Evolutionary conservation across 2,888 invertebrate genomes (phyloP).

Genomic region (Megamerina dolium): DNA sequence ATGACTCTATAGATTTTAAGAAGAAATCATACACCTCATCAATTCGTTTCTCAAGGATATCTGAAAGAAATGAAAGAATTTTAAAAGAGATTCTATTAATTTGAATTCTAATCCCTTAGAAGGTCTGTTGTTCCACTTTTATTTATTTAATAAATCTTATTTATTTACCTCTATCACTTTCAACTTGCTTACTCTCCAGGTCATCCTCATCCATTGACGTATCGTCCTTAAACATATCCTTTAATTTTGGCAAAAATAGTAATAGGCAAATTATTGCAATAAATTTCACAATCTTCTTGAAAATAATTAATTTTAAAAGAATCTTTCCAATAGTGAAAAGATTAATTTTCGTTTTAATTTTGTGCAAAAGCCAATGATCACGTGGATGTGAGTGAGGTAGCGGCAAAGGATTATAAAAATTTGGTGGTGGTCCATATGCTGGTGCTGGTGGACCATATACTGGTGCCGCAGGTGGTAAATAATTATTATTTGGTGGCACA

Average conservation of each 20-base stretch:
- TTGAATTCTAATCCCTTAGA: no score
- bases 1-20: conserved; percentile 37
- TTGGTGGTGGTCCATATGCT: conserved; percentile 21
- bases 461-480: conserved; percentile 27
- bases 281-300: conserved; percentile 76
- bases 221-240: conserved; percentile 35
- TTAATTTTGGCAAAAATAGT: conserved; percentile 67
- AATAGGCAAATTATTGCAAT: conserved; percentile 69
- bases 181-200: conserved; percentile 31
- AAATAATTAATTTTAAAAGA: conserved; percentile 67
- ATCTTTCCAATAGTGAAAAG: conserved; percentile 69
- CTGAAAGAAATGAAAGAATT: conserved; percentile 26
- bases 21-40: conserved; percentile 51
- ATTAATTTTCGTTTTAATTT: conserved; percentile 64
- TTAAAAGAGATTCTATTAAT: not conserved
- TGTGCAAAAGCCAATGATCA: conserved; percentile 55
- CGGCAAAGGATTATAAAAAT: conserved; percentile 26
- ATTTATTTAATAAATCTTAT: not conserved
- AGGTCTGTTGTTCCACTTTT: no score
- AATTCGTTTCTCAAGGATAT: conserved; percentile 47
- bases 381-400: conserved; percentile 31
- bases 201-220: conserved; percentile 33
- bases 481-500: conserved; percentile 19
- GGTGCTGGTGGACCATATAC: conserved; percentile 52
- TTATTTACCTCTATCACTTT: conserved; percentile 33